Evolutionary conservation across 2,888 invertebrate genomes (phyloP).

Genomic region (Lycophotia porphyrea): DNA sequence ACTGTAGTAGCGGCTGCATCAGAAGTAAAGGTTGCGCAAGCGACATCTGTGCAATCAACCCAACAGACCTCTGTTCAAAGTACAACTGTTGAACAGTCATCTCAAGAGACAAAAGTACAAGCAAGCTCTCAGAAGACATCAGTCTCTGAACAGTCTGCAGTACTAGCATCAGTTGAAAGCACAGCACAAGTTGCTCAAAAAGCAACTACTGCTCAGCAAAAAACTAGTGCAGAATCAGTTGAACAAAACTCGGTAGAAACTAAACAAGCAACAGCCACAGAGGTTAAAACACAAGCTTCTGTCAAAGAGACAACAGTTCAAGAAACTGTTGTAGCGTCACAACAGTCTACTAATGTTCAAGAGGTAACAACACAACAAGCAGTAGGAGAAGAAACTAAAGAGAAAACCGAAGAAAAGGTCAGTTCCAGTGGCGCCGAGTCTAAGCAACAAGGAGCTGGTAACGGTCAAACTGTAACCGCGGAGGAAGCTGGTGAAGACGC

Average conservation of each 20-base stretch:
- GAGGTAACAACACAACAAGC: conserved; percentile 63
- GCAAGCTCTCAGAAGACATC: conserved; percentile 50
- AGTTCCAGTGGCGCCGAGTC: conserved; percentile 70
- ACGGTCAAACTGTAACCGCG: conserved; percentile 85
- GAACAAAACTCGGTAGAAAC: conserved; percentile 27
- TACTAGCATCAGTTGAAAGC: conserved; percentile 60
- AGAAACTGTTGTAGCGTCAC: conserved; percentile 57
- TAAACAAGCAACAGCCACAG: conserved; percentile 35
- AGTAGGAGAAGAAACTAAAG: conserved; percentile 63
- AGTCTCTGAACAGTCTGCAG: conserved; percentile 61
- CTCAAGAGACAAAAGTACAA: conserved; percentile 49
- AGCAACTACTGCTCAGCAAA: conserved; percentile 41
- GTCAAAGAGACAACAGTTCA: conserved; percentile 52
- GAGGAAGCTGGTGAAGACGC: conserved; percentile 83
- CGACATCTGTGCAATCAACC: conserved; percentile 57
- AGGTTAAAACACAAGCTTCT: conserved; percentile 53
- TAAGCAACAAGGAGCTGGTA: conserved; percentile 69
- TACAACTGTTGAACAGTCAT: conserved; percentile 54
- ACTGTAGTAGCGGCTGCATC: conserved; percentile 71
- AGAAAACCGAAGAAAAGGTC: conserved; percentile 51
- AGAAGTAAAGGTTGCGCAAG: conserved; percentile 69
- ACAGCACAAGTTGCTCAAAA: conserved; percentile 56
- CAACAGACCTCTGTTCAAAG: conserved; percentile 58
- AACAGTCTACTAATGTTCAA: conserved; percentile 58
- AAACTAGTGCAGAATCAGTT: conserved; percentile 54